A percentile compares a stretch with the other conserved stretches of the same genome.
phyloP scores from a whole-genome alignment of 2,113 vertebrate species.

The Fregetta grallaria region DNA sequence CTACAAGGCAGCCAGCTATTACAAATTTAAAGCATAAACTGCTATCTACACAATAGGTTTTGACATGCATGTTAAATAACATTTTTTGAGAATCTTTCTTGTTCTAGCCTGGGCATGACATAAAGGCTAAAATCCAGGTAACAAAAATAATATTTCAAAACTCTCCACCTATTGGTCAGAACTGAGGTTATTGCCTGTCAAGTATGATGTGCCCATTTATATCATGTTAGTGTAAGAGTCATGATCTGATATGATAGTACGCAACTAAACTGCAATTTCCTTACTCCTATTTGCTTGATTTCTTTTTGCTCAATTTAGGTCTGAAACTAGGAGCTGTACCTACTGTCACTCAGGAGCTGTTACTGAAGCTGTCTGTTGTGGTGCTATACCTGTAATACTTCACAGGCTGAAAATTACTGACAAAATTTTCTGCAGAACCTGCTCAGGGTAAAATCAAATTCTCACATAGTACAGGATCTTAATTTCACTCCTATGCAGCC shows the following conservation, averaged over 20 bases:
- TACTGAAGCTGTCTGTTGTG: neutral
- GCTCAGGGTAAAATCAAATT: slow-evolving; percentile 18
- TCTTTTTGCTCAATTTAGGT: neutral
- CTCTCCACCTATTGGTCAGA: neutral
- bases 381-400: neutral
- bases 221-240: neutral
- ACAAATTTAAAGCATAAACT: neutral
- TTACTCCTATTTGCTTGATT: neutral
- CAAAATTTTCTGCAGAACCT: neutral
- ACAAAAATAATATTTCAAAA: neutral
- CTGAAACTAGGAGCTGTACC: neutral
- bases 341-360: neutral
- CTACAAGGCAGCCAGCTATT: neutral
- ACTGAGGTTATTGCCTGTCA: neutral
- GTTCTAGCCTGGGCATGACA: neutral
- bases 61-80: neutral
- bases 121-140: neutral
- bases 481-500: neutral
- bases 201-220: neutral
- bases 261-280: neutral
- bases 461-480: neutral
- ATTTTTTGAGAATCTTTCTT: neutral
- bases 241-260: neutral
- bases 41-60: neutral
- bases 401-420: neutral